Conservation (phyloP, 2,888 invertebrate genomes). For the Ligdia adustata region DNA sequence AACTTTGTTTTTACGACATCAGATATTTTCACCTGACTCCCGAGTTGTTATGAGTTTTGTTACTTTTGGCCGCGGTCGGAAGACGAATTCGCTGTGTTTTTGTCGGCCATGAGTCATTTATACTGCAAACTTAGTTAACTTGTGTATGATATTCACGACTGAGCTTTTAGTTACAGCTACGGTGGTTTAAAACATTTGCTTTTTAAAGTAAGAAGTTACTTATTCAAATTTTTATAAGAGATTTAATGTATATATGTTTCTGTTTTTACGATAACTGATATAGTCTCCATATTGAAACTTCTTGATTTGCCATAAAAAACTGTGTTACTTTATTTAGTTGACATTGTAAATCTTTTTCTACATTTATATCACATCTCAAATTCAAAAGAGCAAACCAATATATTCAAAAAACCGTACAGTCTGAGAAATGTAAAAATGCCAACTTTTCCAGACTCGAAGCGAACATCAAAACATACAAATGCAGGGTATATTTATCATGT, state of each 20-base stretch:
- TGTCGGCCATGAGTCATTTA: slow-evolving; percentile 21
- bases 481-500: slow-evolving; percentile 27
- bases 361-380: slow-evolving; percentile 1
- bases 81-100: slow-evolving; percentile 27
- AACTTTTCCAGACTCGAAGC: slow-evolving; percentile 16
- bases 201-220: neutral
- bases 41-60: slow-evolving; percentile 27
- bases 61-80: slow-evolving; percentile 24
- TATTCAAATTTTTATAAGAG: too few species aligned
- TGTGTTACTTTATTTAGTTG: too few species aligned
- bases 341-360: neutral
- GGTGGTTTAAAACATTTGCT: neutral
- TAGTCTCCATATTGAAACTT: too few species aligned
- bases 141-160: slow-evolving; percentile 8
- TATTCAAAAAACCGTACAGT: slow-evolving; percentile 12
- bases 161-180: slow-evolving; percentile 2
- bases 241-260: too few species aligned
- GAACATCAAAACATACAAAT: slow-evolving; percentile 28
- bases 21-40: slow-evolving; percentile 33
- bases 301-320: too few species aligned
- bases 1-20: slow-evolving; percentile 34
- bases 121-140: slow-evolving; percentile 10
- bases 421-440: slow-evolving; percentile 10
- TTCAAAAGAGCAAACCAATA: slow-evolving; percentile 5
- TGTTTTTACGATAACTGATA: too few species aligned